Conservation (phyloP, 2,888 invertebrate species). For the Drosophila putrida region DNA sequence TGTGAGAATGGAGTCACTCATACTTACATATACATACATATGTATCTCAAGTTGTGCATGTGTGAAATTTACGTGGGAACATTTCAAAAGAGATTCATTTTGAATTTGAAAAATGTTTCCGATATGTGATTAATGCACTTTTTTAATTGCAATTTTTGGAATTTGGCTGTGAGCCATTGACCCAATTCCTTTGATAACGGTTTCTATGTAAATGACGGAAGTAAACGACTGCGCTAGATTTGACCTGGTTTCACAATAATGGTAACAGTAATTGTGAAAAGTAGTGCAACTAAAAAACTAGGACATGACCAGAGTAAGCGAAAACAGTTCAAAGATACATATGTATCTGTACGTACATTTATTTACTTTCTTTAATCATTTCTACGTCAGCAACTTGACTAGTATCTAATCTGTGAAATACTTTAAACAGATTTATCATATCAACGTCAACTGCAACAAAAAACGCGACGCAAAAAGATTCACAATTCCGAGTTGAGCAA, state of each 20-base stretch:
- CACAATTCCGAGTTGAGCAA: conserved; percentile 11
- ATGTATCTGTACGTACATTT: conserved; percentile 4
- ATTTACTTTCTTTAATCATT: conserved; percentile 35
- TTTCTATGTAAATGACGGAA: conserved; percentile 32
- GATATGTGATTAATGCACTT: conserved; percentile 23
- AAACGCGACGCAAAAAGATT: conserved; percentile 43
- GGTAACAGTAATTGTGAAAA: conserved; percentile 37
- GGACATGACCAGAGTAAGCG: conserved; percentile 45
- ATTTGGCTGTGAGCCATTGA: conserved; percentile 47
- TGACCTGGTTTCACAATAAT: conserved; percentile 66
- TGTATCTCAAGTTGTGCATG: conserved; percentile 9
- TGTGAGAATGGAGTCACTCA: background rate
- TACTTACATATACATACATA: background rate
- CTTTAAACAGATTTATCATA: conserved; percentile 72
- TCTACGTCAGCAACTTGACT: conserved; percentile 37
- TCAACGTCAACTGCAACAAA: conserved; percentile 53
- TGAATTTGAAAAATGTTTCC: conserved; percentile 15
- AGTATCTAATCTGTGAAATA: conserved; percentile 74
- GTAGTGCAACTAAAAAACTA: conserved; percentile 49
- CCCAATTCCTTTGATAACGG: conserved; percentile 51
- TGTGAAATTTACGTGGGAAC: background rate
- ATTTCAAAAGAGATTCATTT: conserved; percentile 8
- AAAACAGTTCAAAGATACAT: conserved; percentile 16
- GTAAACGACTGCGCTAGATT: conserved; percentile 47
- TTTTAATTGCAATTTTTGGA: conserved; percentile 35